Evolutionary conservation across 2,888 invertebrate species (phyloP), one percentile per base, ranked within the genome.

Genomic region (Andrena bucephala): DNA sequence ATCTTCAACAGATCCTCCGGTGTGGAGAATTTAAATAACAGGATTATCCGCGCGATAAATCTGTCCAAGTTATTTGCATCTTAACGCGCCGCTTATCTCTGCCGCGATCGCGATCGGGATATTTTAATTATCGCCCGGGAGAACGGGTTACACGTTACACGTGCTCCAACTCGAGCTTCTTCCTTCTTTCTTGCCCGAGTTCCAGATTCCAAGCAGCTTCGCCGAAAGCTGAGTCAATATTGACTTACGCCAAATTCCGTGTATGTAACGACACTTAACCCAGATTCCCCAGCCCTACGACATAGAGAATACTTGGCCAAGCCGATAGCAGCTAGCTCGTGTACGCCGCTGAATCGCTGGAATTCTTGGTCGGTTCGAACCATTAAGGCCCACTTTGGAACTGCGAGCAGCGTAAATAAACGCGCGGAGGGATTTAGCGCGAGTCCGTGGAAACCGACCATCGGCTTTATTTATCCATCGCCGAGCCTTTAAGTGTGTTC

Each of bases 171-270:
- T 0, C 8, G 42, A 29, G 16, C 29, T 63, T 65, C 31, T 27
- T 52, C 50, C 24, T 24, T 57, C 10, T 66, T 80, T 71, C 67
- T 66, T 80, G 62, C 31, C 36, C n/a, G 66, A 65, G 36, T 27
- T 68, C 36, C 31, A 31, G 72, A 63, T 67, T 66, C 60, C 65
- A 24, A 59, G 59, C 59, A 62, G 66, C n/a, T 71, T 57, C 63
- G 33, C 71, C 24, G 66, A 73, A 73, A 73, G 68, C 65, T 75
- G 63, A 77, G 65, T 86, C 76, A 84, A 86, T 75, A 76, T 86
- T 84, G 75, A 84, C 67, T 65, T 24, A 54, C 52, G 60, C 63
- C 48, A 52, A 63, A 76, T 78, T 50, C 77, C 70, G 62, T 52
- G 66, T 57, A 71, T 57, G 71, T 48, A 67, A 63, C 70, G 67